Conservation (phyloP, 2,113 vertebrate genomes). For the Pangasianodon gigas region DNA sequence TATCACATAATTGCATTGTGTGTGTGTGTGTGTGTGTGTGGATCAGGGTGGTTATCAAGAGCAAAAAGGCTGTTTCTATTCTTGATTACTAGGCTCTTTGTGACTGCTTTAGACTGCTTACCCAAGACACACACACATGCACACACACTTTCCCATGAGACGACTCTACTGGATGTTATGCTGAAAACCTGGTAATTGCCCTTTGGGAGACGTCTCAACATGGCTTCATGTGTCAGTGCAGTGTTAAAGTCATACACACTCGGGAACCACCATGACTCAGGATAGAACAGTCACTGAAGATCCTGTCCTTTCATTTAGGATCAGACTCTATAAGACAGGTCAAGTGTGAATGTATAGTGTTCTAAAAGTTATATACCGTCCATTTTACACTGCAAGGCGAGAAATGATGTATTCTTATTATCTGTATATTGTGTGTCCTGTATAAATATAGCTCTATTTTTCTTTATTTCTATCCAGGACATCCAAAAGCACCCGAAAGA, state of each 20-base stretch:
- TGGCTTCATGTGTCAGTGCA: background rate
- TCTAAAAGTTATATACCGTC: too few relatives aligned
- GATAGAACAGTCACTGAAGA: background rate
- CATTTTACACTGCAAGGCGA: too few relatives aligned
- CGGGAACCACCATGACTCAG: background rate
- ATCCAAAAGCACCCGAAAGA: conserved; percentile 39
- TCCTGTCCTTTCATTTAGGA: background rate
- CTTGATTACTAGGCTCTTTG: background rate
- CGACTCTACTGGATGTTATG: conserved; percentile 23
- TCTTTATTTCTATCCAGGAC: conserved; percentile 26
- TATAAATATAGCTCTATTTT: background rate
- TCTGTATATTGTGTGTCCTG: background rate
- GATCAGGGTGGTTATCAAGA: background rate
- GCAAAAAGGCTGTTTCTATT: conserved; percentile 1
- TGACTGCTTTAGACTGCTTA: background rate
- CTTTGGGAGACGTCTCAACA: conserved; percentile 2
- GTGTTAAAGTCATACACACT: background rate
- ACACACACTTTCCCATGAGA: conserved; percentile 21
- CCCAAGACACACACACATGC: background rate
- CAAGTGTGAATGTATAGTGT: too few relatives aligned
- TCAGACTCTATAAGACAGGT: too few relatives aligned
- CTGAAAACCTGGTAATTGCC: background rate
- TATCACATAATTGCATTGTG: background rate
- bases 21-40: conserved; percentile 11
- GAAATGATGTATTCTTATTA: too few relatives aligned